Conservation (phyloP, 2,113 vertebrate genomes). For the Psittacula cyanocephala region DNA sequence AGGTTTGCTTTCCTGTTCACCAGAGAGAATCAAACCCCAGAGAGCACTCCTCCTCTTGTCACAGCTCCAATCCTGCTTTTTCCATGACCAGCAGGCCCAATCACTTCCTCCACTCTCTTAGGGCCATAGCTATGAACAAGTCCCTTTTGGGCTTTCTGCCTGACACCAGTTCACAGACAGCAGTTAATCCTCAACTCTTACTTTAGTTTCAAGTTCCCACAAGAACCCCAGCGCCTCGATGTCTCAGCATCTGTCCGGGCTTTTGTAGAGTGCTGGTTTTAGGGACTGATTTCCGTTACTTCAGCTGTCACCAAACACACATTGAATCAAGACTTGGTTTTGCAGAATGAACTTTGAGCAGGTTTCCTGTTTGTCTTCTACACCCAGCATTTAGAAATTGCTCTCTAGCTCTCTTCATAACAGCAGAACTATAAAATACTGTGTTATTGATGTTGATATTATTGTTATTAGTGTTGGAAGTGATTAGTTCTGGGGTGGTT, state of each 20-base stretch:
- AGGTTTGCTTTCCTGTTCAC: not conserved
- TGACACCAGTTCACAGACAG: not conserved
- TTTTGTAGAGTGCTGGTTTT: not conserved
- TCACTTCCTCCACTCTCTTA: not conserved
- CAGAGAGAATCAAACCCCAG: not conserved
- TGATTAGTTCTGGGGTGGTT: not conserved
- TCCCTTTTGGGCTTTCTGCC: not conserved
- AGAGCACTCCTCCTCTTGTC: not conserved
- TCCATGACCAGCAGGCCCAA: not conserved
- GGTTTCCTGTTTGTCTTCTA: not conserved
- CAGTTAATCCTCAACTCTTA: not conserved
- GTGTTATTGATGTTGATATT: not conserved
- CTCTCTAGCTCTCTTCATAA: not conserved
- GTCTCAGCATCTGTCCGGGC: not conserved
- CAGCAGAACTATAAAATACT: not conserved
- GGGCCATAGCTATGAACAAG: not conserved
- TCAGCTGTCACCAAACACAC: not conserved
- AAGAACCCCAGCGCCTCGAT: not conserved
- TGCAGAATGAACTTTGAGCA: not conserved
- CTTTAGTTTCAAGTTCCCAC: not conserved
- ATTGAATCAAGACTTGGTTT: not conserved
- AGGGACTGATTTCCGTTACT: not conserved
- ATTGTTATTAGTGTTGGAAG: not conserved
- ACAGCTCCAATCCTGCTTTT: not conserved
- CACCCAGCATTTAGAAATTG: rapidly evolving